Percentiles rank a stretch among this genome's conserved stretches.
Conservation (phyloP, 2,797 vertebrate genomes). For the Leptoclinus maculatus region DNA sequence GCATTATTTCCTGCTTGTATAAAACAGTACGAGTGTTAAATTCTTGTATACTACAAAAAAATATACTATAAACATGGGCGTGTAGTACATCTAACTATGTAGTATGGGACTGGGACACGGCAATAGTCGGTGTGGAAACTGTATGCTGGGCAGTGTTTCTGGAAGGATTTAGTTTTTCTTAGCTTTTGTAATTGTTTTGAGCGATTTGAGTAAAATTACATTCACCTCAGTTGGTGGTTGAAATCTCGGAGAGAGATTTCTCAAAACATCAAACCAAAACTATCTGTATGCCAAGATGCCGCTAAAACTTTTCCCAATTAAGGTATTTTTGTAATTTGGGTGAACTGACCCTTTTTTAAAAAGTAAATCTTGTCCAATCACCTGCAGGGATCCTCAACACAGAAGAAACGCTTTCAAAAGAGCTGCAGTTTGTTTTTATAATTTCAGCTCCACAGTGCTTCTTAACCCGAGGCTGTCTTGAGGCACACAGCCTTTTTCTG, state of each 20-base stretch:
- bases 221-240: background rate
- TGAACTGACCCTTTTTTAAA: slow-evolving; percentile 16
- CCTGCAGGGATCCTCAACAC: background rate
- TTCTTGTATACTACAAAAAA: background rate
- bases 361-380: background rate
- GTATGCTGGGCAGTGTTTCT: background rate
- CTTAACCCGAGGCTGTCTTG: slow-evolving; percentile 4
- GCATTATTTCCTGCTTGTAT: background rate
- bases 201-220: background rate
- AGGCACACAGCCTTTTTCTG: slow-evolving; percentile 14
- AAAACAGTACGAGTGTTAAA: background rate
- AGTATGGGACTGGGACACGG: background rate
- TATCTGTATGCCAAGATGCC: slow-evolving; percentile 3
- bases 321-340: slow-evolving; percentile 10
- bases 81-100: background rate
- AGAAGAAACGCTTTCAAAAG: background rate
- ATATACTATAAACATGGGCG: background rate
- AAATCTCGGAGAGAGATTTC: background rate
- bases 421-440: slow-evolving; percentile 17
- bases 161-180: background rate
- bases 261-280: background rate
- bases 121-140: background rate
- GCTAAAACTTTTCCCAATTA: background rate
- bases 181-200: background rate
- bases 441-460: slow-evolving; percentile 31